A percentile compares a stretch with the other conserved stretches of the same genome.
These are phyloP conservation scores for Ploceus nigricollis DNA, from an alignment of 2,113 vertebrate genomes.

Conservation along the genomic window DNA sequence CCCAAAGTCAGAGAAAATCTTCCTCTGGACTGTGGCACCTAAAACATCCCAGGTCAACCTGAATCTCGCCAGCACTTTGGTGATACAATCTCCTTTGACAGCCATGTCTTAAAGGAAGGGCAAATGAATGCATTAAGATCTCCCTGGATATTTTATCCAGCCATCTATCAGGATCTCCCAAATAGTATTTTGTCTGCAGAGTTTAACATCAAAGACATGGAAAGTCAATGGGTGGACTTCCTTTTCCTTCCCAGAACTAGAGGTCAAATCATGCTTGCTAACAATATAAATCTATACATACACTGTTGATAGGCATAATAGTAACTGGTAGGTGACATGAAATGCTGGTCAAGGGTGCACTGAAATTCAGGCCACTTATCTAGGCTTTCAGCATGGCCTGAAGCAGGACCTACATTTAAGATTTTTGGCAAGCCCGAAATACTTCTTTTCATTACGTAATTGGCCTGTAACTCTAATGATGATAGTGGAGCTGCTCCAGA, in stretches of 20 bases:
- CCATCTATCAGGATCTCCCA: neutral
- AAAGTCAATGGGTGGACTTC: neutral
- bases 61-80: neutral
- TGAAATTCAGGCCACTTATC: constrained; percentile 48
- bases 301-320: neutral
- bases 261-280: constrained; percentile 20
- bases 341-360: neutral
- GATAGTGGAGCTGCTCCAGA: constrained; percentile 62
- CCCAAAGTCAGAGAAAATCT: neutral
- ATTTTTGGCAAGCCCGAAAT: constrained; percentile 56
- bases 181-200: constrained; percentile 6
- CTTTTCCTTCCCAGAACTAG: neutral
- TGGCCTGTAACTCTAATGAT: constrained; percentile 65
- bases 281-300: neutral
- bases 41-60: neutral
- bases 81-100: neutral
- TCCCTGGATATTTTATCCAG: constrained; percentile 36
- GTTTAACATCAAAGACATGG: constrained; percentile 21
- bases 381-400: neutral
- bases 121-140: constrained; percentile 29
- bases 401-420: constrained; percentile 41
- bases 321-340: neutral
- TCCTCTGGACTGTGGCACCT: neutral
- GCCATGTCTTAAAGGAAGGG: neutral
- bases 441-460: constrained; percentile 61